Base-by-base conservation (phyloP, 1,140 invertebrate species). In the Bemisia tabaci region DNA sequence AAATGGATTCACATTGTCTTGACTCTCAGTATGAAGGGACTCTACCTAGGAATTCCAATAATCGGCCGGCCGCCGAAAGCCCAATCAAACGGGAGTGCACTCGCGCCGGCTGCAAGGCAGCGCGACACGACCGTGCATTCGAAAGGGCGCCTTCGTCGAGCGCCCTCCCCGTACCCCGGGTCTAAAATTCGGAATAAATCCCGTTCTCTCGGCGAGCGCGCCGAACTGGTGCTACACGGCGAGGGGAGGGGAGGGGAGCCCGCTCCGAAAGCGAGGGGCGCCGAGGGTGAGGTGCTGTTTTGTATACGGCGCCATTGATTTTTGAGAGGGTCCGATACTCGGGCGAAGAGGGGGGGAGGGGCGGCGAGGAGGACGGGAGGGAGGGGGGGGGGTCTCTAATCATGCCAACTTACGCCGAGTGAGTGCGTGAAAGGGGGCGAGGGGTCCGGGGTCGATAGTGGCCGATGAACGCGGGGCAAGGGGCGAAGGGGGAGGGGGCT, bases 221-320 rank as follows among this genome's bases (percentile, higher is more conserved):
- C n/a, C n/a, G n/a, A n/a, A n/a, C n/a, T n/a, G n/a, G n/a, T n/a
- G n/a, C n/a, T n/a, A n/a, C 24, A 67, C 26, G 64, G 65, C 33
- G 39, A 60, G 68, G 68, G 12, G 27, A n/a, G 22, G 61, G 59
- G 25, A 48, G 33, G 17, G 17, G 5, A 5, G 5, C 5, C 33
- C 33, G 5, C 33, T 5, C 33, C 33, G 33, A 48, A 48, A 48
- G 12, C 21, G 39, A 2, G 66, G 12, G 33, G 62, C 25, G 39
- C 26, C 22, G 63, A 62, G 26, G 68, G 27, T 11, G 33, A 48
- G 60, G 62, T 48, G 26, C 22, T 60, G 59, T 60, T 64, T 64
- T 62, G 65, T 59, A 60, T 58, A 65, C 39, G 69, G 64, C 67
- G 65, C 65, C 69, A 70, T 70, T 67, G 69, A 70, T 70, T 70